A percentile compares a stretch with the other conserved stretches of the same genome.
Conservation (phyloP, 2,797 vertebrate genomes). For the Enteromius treurensis region DNA sequence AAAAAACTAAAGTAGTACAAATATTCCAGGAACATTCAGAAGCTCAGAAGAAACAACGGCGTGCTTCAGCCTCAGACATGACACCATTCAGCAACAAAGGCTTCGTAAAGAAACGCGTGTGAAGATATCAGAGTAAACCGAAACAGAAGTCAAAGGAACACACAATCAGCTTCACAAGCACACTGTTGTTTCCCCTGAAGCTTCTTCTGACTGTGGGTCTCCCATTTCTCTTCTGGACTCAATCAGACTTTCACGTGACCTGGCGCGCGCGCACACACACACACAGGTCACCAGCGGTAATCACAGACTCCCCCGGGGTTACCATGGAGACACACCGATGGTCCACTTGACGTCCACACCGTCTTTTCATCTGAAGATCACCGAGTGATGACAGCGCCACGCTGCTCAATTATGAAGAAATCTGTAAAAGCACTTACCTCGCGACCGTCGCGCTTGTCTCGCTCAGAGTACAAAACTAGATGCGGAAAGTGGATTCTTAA, state of each 20-base stretch:
- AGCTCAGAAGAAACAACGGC: not conserved
- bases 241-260: not conserved
- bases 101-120: not conserved
- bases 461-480: not conserved
- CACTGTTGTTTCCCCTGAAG: not conserved
- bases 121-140: not conserved
- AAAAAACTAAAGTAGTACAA: not conserved
- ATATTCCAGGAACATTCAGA: not conserved
- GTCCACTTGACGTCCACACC: conserved; percentile 28
- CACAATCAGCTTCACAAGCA: not conserved
- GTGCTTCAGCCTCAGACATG: not conserved
- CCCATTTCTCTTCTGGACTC: not conserved
- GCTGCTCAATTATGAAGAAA: not conserved
- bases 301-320: conserved; percentile 25
- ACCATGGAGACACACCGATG: conserved; percentile 1
- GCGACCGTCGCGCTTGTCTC: not conserved
- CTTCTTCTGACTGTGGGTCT: not conserved
- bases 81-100: not conserved
- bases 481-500: not conserved
- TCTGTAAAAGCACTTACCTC: not conserved
- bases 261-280: not conserved
- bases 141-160: not conserved
- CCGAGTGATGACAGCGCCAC: not conserved
- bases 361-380: conserved; percentile 44
- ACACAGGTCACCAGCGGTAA: not conserved